These are phyloP conservation scores for Eidolon helvum DNA, from an alignment of 2,113 vertebrate genomes.

Conservation along the genomic window DNA sequence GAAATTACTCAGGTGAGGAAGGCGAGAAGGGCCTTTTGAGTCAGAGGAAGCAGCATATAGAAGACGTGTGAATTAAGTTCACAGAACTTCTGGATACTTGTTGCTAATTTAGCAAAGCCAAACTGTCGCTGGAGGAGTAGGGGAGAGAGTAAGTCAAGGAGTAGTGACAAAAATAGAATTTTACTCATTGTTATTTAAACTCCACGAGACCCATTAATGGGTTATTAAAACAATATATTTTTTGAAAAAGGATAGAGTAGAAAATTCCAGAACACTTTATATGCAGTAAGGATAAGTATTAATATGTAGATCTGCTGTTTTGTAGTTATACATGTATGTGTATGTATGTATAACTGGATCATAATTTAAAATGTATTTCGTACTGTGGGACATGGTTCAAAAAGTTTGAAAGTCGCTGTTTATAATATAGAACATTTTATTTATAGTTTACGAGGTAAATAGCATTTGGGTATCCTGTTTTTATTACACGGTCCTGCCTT, in stretches of 20 bases:
- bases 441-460: not conserved
- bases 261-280: not conserved
- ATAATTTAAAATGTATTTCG: not conserved
- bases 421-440: not conserved
- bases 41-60: not conserved
- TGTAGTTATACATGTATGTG: not conserved
- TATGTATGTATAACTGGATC: not conserved
- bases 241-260: not conserved
- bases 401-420: conserved; percentile 3
- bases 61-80: not conserved
- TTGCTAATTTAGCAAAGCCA: not conserved
- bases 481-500: not conserved
- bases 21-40: not conserved
- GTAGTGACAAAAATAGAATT: not conserved
- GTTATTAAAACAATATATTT: not conserved
- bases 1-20: not conserved
- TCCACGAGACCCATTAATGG: not conserved
- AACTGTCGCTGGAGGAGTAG: not conserved
- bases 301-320: not conserved
- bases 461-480: not conserved
- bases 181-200: not conserved
- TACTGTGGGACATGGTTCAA: not conserved
- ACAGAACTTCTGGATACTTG: not conserved
- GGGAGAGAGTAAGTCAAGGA: not conserved
- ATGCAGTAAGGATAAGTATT: not conserved